Conservation (phyloP, 1,140 invertebrate genomes). For the Thrips palmi region DNA sequence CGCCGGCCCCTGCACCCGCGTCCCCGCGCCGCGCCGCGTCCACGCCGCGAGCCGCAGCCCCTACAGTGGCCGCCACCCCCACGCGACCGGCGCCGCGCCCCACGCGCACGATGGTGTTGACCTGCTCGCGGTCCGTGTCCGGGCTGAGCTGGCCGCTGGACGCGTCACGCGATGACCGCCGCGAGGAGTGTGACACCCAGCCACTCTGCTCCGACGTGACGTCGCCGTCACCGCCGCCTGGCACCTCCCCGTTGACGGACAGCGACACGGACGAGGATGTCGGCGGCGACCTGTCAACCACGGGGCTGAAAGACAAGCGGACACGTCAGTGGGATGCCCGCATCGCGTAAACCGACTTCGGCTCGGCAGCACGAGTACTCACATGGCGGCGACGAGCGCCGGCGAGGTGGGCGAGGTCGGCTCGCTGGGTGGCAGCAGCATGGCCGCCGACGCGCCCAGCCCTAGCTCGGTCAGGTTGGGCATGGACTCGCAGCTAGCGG, state of each 20-base stretch:
- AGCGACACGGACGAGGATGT: constrained; percentile 17
- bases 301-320: constrained; percentile 19
- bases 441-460: constrained; percentile 19
- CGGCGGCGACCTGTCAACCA: constrained; percentile 16
- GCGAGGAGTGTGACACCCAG: constrained; percentile 25
- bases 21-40: neutral
- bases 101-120: constrained; percentile 1
- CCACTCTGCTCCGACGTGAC: constrained; percentile 27
- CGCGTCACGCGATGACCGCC: constrained; percentile 18
- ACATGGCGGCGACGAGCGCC: too few relatives aligned
- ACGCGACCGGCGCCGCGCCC: constrained; percentile 2
- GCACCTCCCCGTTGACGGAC: too few relatives aligned
- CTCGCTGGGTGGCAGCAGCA: constrained; percentile 23
- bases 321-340: too few relatives aligned
- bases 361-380: too few relatives aligned
- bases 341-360: too few relatives aligned
- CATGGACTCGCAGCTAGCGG: constrained; percentile 23
- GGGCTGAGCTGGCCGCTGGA: constrained; percentile 22
- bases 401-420: constrained; percentile 23
- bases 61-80: too few relatives aligned
- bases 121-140: neutral
- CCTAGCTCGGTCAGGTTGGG: constrained; percentile 23
- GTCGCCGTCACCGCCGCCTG: too few relatives aligned
- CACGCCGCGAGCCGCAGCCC: too few relatives aligned
- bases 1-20: constrained; percentile 7